These are phyloP conservation scores for Oceanites oceanicus DNA, from an alignment of 2,113 vertebrate species.

Conservation along the genomic window DNA sequence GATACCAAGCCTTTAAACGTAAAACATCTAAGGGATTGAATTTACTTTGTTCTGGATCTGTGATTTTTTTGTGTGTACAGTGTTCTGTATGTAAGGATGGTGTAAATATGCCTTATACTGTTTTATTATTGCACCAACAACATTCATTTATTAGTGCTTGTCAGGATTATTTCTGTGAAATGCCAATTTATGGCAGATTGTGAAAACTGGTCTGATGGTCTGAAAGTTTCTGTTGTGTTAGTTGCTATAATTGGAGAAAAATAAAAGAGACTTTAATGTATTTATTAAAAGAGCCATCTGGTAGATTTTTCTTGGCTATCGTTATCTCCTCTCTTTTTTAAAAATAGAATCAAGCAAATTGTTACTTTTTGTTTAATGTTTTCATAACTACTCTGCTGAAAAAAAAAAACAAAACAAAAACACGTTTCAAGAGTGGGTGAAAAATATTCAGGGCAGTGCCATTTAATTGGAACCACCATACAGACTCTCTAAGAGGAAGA, in stretches of 20 bases:
- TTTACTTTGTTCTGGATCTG: slow-evolving; percentile 70
- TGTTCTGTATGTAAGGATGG: slow-evolving; percentile 75
- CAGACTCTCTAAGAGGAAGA: not conserved
- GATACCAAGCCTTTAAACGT: slow-evolving; percentile 60
- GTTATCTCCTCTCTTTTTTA: not conserved
- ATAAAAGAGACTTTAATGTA: slow-evolving; percentile 73
- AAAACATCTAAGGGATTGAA: slow-evolving; percentile 60
- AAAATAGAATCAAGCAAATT: not conserved
- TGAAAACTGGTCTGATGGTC: slow-evolving; percentile 72
- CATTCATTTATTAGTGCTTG: slow-evolving; percentile 72
- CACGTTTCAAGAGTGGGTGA: not conserved
- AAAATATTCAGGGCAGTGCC: not conserved
- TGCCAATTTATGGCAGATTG: slow-evolving; percentile 70
- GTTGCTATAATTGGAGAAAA: slow-evolving; percentile 63
- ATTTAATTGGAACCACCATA: slow-evolving; percentile 1
- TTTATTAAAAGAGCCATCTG: slow-evolving; percentile 74
- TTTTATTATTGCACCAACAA: slow-evolving; percentile 71
- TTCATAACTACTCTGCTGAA: not conserved
- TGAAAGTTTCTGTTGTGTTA: slow-evolving; percentile 74
- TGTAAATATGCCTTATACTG: slow-evolving; percentile 80
- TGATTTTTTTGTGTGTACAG: slow-evolving; percentile 74
- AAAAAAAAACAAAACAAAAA: not conserved
- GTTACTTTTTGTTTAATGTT: not conserved
- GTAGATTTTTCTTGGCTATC: slow-evolving; percentile 55
- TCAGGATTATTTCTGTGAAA: slow-evolving; percentile 76